These are phyloP conservation scores for Onychomys torridus DNA, from an alignment of 2,797 vertebrate genomes.

Conservation along the genomic window DNA sequence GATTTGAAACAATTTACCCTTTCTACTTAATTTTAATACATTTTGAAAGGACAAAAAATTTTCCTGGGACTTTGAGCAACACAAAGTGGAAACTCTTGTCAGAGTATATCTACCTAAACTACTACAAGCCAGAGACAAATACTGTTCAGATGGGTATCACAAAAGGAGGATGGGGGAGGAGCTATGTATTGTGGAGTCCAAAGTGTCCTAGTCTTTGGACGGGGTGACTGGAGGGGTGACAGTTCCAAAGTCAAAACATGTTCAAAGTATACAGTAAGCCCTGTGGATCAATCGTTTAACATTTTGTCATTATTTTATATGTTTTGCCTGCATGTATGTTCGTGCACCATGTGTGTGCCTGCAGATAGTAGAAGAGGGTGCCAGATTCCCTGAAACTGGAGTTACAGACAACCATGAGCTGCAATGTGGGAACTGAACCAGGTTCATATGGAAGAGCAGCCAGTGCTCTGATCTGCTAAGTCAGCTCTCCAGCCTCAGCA, in stretches of 20 bases:
- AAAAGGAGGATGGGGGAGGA: background rate
- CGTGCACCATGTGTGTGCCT: background rate
- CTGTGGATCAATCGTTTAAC: background rate
- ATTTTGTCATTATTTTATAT: background rate
- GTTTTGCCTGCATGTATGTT: background rate
- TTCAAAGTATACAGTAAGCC: background rate
- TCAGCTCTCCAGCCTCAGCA: background rate
- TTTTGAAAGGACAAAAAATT: slow-evolving; percentile 31
- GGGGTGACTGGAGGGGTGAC: background rate
- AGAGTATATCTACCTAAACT: background rate
- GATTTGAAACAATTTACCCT: slow-evolving; percentile 37
- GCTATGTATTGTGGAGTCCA: background rate
- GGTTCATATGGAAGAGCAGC: background rate
- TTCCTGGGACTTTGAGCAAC: background rate
- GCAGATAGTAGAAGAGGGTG: background rate
- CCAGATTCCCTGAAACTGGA: background rate
- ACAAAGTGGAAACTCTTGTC: background rate
- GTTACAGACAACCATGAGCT: background rate
- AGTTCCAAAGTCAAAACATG: slow-evolving; percentile 44
- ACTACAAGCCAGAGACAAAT: slow-evolving; percentile 52
- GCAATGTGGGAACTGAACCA: background rate
- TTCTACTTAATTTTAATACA: slow-evolving; percentile 51
- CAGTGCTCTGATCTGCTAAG: background rate
- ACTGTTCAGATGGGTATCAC: background rate
- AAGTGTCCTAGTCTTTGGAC: background rate